Percentiles rank a stretch among this genome's conserved stretches.
Evolutionary conservation across 2,113 vertebrate species (phyloP).

Genomic region (Saguinus imperator): DNA sequence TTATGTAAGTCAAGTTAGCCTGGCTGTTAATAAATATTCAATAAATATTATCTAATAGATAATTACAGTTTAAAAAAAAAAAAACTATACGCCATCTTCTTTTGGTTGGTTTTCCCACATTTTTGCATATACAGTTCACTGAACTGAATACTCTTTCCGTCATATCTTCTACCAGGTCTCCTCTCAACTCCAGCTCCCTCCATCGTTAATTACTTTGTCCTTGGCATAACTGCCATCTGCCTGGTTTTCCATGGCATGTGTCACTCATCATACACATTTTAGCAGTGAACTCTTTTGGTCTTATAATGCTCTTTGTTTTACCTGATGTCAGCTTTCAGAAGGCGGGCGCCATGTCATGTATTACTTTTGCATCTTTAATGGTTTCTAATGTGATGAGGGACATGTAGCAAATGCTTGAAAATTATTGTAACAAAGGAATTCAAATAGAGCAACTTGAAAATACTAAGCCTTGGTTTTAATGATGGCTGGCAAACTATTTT

Average conservation of each 20-base stretch:
- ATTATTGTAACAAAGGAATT: background rate
- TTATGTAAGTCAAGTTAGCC: background rate
- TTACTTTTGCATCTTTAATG: constrained; percentile 32
- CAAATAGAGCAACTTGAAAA: background rate
- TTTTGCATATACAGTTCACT: background rate
- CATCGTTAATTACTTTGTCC: background rate
- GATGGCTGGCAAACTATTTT: background rate
- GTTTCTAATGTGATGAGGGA: background rate
- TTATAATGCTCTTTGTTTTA: background rate
- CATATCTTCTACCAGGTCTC: background rate
- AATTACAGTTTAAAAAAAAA: background rate
- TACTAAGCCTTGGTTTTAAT: background rate
- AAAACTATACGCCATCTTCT: background rate
- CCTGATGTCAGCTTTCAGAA: background rate
- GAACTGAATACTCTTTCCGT: background rate
- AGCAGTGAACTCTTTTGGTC: background rate
- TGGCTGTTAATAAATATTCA: background rate
- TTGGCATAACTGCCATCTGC: background rate
- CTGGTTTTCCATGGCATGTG: background rate
- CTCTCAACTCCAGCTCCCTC: background rate
- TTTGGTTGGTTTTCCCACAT: background rate
- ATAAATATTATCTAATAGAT: background rate
- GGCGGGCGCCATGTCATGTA: background rate
- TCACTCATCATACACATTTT: background rate
- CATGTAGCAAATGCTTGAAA: background rate